A percentile compares a stretch with the other conserved stretches of the same genome.
Conservation (phyloP, 1,140 invertebrate genomes). For the Popillia japonica region DNA sequence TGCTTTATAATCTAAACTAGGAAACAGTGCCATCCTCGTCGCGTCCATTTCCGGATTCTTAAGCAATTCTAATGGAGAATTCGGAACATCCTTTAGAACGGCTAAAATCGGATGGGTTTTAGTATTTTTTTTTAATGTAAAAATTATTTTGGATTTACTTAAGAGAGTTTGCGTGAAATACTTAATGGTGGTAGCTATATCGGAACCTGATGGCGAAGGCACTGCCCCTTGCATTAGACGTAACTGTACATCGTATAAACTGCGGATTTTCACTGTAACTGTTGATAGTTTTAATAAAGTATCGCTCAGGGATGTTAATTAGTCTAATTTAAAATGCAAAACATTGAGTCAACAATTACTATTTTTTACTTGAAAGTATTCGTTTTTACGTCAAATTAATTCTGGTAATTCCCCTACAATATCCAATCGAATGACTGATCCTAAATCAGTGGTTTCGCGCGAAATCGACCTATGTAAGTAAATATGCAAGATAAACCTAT, state of each 20-base stretch:
- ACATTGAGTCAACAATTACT: background rate
- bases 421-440: too few relatives aligned
- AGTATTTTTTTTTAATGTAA: background rate
- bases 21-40: conserved; percentile 87
- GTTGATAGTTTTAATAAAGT: conserved; percentile 41
- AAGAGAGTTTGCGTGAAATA: conserved; percentile 97
- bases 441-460: too few relatives aligned
- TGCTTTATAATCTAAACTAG: conserved; percentile 94
- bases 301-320: background rate
- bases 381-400: too few relatives aligned
- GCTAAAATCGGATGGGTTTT: conserved; percentile 65
- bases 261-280: conserved; percentile 98
- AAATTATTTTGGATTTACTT: conserved; percentile 75
- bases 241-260: conserved; percentile 94
- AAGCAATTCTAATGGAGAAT: conserved; percentile 89
- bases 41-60: conserved; percentile 84
- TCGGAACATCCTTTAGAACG: conserved; percentile 93
- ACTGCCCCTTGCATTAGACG: conserved; percentile 90
- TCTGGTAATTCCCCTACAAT: too few relatives aligned
- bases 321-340: too few relatives aligned
- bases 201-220: conserved; percentile 90
- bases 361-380: background rate
- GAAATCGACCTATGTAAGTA: too few relatives aligned
- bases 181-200: conserved; percentile 97
- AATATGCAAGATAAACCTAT: too few relatives aligned